Evolutionary conservation across 2,113 vertebrate species (phyloP).

Genomic region (Macquaria ambigua): DNA sequence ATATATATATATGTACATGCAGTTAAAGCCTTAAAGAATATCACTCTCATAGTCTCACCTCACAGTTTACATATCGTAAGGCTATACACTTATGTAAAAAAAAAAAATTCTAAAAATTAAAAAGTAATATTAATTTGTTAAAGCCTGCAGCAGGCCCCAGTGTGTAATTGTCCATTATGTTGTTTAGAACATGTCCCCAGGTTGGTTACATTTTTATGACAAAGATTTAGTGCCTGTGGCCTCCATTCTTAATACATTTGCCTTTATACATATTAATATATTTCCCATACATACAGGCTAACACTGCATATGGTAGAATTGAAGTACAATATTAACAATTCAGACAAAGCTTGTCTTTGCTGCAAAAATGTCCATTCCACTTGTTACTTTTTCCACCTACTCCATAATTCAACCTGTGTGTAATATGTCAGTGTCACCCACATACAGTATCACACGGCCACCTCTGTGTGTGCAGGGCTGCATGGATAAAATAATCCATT

Average conservation of each 20-base stretch:
- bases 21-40: too few relatives aligned
- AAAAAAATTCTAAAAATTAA: too few relatives aligned
- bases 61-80: too few relatives aligned
- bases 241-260: neutral
- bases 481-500: constrained; percentile 58
- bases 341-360: neutral
- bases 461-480: constrained; percentile 39
- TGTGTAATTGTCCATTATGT: neutral
- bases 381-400: neutral
- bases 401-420: constrained; percentile 24
- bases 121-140: too few relatives aligned
- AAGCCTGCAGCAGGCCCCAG: too few relatives aligned
- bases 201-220: neutral
- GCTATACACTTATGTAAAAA: too few relatives aligned
- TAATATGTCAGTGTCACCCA: constrained; percentile 40
- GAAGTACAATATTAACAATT: neutral
- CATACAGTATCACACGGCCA: constrained; percentile 11
- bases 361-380: neutral
- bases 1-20: too few relatives aligned
- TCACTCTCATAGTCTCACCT: too few relatives aligned
- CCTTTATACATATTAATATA: neutral
- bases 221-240: neutral
- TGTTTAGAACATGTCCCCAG: neutral
- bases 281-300: neutral
- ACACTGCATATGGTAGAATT: neutral